phyloP scores from a whole-genome alignment of 2,888 invertebrate species.

The Trichopria drosophilae region DNA sequence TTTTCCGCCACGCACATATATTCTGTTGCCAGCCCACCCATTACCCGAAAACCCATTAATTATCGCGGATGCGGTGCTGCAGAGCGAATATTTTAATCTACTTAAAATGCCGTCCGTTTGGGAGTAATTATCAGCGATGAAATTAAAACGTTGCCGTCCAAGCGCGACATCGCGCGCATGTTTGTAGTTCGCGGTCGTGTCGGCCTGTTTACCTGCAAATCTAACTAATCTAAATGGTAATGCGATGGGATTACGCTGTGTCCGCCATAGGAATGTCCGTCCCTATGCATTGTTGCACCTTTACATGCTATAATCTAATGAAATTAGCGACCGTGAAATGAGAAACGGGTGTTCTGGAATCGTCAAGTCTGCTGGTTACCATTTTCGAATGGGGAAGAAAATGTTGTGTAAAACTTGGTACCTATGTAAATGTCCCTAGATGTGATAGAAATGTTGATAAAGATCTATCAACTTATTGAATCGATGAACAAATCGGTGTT shows the following conservation, averaged over 20 bases:
- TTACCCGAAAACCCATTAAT: constrained; percentile 51
- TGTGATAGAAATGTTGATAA: too few species aligned
- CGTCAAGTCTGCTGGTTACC: too few species aligned
- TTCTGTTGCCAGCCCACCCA: constrained; percentile 14
- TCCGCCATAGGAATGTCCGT: too few species aligned
- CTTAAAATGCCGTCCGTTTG: constrained; percentile 57
- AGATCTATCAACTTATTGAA: too few species aligned
- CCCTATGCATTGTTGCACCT: too few species aligned
- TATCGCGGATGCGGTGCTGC: constrained; percentile 47
- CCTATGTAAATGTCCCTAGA: too few species aligned
- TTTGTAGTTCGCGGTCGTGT: constrained; percentile 50
- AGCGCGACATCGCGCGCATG: constrained; percentile 37
- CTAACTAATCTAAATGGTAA: constrained; percentile 54
- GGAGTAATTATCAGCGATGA: constrained; percentile 55
- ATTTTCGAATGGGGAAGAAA: too few species aligned
- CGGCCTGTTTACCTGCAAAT: constrained; percentile 50
- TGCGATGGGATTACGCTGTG: constrained; percentile 50
- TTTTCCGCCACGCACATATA: constrained; percentile 20
- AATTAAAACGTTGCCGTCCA: constrained; percentile 56
- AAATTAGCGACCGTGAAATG: too few species aligned
- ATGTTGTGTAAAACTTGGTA: too few species aligned
- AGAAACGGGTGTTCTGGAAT: too few species aligned
- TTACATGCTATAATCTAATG: too few species aligned
- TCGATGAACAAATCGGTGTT: too few species aligned
- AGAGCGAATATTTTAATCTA: constrained; percentile 55